phyloP scores from a whole-genome alignment of 2,888 invertebrate species.

The Amphipoea lucens region DNA sequence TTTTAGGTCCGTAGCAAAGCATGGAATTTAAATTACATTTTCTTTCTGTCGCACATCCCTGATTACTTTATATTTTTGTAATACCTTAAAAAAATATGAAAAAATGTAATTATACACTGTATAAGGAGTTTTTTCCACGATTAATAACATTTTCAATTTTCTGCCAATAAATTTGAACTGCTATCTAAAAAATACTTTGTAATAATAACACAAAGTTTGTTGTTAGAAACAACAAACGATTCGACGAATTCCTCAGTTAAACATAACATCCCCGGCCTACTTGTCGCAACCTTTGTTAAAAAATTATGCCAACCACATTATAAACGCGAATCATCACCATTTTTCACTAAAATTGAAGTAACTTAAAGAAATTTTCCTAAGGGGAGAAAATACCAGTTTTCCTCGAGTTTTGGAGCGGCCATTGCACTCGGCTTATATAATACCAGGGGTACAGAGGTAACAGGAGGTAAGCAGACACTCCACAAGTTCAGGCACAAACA shows the following conservation, averaged over 20 bases:
- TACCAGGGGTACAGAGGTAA: constrained; percentile 87
- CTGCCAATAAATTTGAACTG: not conserved
- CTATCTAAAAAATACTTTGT: constrained; percentile 19
- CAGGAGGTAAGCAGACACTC: constrained; percentile 81
- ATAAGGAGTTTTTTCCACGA: not conserved
- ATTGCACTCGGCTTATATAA: constrained; percentile 89
- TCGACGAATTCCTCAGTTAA: constrained; percentile 39
- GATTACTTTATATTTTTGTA: not conserved
- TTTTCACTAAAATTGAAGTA: constrained; percentile 77
- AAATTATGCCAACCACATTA: constrained; percentile 69
- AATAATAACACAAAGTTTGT: constrained; percentile 41
- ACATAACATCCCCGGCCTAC: constrained; percentile 53
- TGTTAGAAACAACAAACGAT: constrained; percentile 31
- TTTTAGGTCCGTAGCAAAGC: not conserved
- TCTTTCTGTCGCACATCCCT: not conserved
- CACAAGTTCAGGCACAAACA: constrained; percentile 62
- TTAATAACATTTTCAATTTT: not conserved
- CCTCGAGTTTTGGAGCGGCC: constrained; percentile 84
- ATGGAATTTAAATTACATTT: not conserved
- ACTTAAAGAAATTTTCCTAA: constrained; percentile 75
- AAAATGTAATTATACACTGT: not conserved
- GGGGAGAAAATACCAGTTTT: constrained; percentile 78
- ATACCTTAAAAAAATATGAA: not conserved
- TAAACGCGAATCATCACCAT: constrained; percentile 75
- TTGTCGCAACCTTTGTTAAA: constrained; percentile 65